Evolutionary conservation across 2,113 vertebrate genomes (phyloP), one percentile per base, ranked within the genome.

Genomic region (Brevimyrus niger): DNA sequence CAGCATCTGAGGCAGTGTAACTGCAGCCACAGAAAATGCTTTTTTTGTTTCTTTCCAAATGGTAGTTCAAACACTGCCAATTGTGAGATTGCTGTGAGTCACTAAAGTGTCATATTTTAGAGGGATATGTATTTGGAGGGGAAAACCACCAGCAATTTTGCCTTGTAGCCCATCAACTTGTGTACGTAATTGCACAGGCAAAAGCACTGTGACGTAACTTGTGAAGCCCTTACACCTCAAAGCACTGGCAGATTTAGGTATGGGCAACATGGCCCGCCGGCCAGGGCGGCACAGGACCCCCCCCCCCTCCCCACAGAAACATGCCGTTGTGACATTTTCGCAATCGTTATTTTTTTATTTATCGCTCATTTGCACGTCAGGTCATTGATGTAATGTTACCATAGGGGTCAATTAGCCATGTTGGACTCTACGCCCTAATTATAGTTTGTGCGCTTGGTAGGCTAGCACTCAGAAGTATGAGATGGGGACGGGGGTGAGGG

Each of bases 101-200:
- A 91, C 90, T 88, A 89, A 90, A 88, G 88, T 92, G 92, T 89
- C 90, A 90, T 89, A 88, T 85, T 89, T 35, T 87, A 89, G 86
- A 88, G 88, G 23, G 89, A 31, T 84, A 83, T 73, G 86, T 69
- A 73, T 91, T 90, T 89, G 61, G 80, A 90, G 88, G 89, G 86
- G 48, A 90, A 91, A 89, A 90, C 89, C 89, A 85, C 86, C 61
- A 89, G 82, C 85, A 89, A 89, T 91, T 90, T 89, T 90, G 89
- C 86, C n/a, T n/a, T 86, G 38, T 6, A 42, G 38, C 65, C 73
- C 89, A 89, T 90, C 89, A 88, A 89, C 89, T 90, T 91, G 42
- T 83, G 21, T 88, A 88, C 21, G 80, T 89, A 90, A 91, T 47
- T 90, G 89, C 89, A 88, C 80, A 88, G 9, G 46, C 87, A 58